Conservation (phyloP, 2,797 vertebrate species). For the Telmatherina bonti region DNA sequence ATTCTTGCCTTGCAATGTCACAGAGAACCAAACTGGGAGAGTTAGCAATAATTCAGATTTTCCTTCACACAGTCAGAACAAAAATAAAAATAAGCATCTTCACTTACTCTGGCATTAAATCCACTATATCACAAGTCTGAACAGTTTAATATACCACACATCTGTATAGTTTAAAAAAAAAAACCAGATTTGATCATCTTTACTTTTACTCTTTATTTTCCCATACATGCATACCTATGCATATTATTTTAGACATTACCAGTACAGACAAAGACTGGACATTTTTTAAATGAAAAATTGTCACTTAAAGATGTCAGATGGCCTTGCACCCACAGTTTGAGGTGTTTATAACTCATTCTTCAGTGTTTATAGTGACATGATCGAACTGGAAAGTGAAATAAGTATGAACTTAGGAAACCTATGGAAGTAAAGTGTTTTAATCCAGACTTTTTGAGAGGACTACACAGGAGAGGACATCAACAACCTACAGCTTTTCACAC, state of each 20-base stretch:
- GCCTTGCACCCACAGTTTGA: neutral
- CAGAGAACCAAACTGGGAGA: neutral
- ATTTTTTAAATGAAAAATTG: neutral
- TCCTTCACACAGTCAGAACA: no score
- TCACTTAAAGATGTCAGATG: neutral
- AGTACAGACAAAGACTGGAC: neutral
- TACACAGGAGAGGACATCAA: neutral
- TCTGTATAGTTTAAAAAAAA: neutral
- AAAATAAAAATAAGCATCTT: no score
- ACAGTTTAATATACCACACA: neutral
- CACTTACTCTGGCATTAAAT: no score
- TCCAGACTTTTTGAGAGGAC: neutral
- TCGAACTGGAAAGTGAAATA: neutral
- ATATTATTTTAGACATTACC: neutral
- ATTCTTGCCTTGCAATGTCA: slow-evolving; percentile 1
- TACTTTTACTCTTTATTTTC: neutral
- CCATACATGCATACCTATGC: neutral
- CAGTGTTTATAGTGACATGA: neutral
- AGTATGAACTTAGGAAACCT: neutral
- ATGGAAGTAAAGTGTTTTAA: neutral
- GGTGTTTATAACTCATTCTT: neutral
- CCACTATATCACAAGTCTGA: neutral
- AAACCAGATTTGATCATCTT: neutral
- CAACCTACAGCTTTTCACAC: neutral
- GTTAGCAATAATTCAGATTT: no score